A percentile compares a stretch with the other conserved stretches of the same genome.
These are phyloP conservation scores for Lampris megalopsis DNA, from an alignment of 2,113 vertebrate species.

Conservation along the genomic window DNA sequence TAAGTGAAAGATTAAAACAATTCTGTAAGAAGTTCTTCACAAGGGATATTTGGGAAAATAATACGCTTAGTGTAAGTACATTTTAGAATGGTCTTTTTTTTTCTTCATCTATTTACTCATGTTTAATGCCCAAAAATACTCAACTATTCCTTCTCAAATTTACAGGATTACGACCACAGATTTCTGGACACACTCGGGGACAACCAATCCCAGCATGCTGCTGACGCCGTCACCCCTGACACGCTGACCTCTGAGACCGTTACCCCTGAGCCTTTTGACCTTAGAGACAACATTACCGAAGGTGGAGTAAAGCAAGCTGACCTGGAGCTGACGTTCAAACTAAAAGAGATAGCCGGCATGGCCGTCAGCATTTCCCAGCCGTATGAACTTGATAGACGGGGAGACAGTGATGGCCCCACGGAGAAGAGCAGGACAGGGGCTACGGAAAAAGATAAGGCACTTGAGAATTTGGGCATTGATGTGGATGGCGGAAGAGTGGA, in stretches of 20 bases:
- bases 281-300: constrained; percentile 5
- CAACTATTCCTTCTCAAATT: constrained; percentile 4
- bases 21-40: too few species aligned
- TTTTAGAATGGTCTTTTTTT: too few species aligned
- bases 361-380: constrained; percentile 21
- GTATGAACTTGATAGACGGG: constrained; percentile 7
- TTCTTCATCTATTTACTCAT: too few species aligned
- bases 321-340: constrained; percentile 44
- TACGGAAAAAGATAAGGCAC: constrained; percentile 4
- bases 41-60: too few species aligned
- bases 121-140: neutral
- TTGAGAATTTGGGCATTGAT: constrained; percentile 34
- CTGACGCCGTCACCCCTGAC: constrained; percentile 66
- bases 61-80: too few species aligned
- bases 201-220: neutral
- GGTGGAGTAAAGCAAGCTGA: constrained; percentile 18
- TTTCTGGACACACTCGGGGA: constrained; percentile 32
- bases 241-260: constrained; percentile 64
- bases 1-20: too few species aligned
- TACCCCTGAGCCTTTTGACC: constrained; percentile 56
- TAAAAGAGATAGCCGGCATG: constrained; percentile 8
- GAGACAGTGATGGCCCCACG: constrained; percentile 4
- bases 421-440: constrained; percentile 3
- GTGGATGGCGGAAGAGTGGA: constrained; percentile 29
- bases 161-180: constrained; percentile 63